Evolutionary conservation across 2,113 vertebrate species (phyloP), one percentile per base, ranked within the genome.

Genomic region (Siniperca knerii): DNA sequence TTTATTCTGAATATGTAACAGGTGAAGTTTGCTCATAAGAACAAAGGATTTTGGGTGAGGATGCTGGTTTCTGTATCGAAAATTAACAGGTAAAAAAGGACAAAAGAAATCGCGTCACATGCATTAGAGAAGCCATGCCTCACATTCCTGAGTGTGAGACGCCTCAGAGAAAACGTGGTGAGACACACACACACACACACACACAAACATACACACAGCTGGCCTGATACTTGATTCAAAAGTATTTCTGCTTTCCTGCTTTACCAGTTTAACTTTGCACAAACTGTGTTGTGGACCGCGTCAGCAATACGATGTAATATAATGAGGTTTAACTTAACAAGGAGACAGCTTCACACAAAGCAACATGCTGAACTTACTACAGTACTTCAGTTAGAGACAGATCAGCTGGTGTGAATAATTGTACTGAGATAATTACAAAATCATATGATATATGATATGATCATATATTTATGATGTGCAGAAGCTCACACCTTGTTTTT

Each of bases 131-230:
- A 68, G 23, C 48, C 77, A 25, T 75, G 58, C 44, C 37, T 76
- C 23, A 52, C 74, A 82, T 90, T 84, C 83, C 72, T 37, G 58
- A 64, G 44, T 8, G 25, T 8, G 9, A 33, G 9, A 12, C 4
- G 3, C 20, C 20, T 54, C 50, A 3, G 33, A 71, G 25, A 52
- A 71, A 57, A 11, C 78, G 60, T 46, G 23, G 15, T 46, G 1
- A 13, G 2, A 1, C 11, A 3, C 13, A 64, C 37, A 37, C 33
- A n/a, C 44, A 42, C 23, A 44, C 46, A 42, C 54, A 6, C 40
- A 40, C 50, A 6, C 35, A 52, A n/a, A 77, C 18, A 69, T 55
- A 33, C 37, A 64, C 40, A 58, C 2, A 25, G 4, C 33, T 82
- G 64, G 46, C 68, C 9, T 21, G 44, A 42, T 72, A 74, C 37